Evolutionary conservation across 2,888 invertebrate species (phyloP).

Genomic region (Merodon equestris): DNA sequence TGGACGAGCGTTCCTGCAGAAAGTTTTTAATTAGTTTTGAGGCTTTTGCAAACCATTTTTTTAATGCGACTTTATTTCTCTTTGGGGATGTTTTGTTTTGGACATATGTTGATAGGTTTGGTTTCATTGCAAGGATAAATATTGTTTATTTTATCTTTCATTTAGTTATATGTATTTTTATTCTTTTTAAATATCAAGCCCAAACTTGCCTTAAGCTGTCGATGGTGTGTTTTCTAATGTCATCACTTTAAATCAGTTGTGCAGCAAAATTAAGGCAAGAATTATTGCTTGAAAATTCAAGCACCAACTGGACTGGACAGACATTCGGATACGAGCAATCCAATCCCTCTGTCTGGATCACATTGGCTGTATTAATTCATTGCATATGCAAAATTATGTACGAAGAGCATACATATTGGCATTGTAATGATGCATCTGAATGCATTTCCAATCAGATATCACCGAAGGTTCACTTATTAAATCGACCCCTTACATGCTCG

Average conservation of each 20-base stretch:
- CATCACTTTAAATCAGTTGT: not conserved
- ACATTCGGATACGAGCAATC: not conserved
- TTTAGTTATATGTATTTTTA: too few species aligned
- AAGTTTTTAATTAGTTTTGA: constrained; percentile 68
- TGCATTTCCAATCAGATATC: not conserved
- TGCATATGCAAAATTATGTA: constrained; percentile 55
- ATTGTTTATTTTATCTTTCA: too few species aligned
- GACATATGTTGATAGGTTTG: constrained; percentile 2
- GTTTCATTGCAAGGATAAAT: too few species aligned
- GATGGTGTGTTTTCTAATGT: too few species aligned
- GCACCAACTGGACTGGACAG: not conserved
- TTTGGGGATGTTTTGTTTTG: constrained; percentile 33
- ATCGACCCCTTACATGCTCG: too few species aligned
- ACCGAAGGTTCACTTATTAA: too few species aligned
- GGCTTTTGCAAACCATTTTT: constrained; percentile 31
- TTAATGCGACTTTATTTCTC: not conserved
- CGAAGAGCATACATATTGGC: constrained; percentile 18
- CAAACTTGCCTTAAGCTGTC: too few species aligned
- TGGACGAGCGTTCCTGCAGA: constrained; percentile 4
- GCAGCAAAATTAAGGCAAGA: not conserved
- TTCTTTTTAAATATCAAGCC: too few species aligned
- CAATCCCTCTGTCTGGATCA: constrained; percentile 7
- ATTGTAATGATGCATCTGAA: constrained; percentile 46
- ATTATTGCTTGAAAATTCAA: not conserved
- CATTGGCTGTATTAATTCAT: constrained; percentile 33